Base-by-base conservation (phyloP, 2,797 vertebrate species). In the Balearica regulorum region DNA sequence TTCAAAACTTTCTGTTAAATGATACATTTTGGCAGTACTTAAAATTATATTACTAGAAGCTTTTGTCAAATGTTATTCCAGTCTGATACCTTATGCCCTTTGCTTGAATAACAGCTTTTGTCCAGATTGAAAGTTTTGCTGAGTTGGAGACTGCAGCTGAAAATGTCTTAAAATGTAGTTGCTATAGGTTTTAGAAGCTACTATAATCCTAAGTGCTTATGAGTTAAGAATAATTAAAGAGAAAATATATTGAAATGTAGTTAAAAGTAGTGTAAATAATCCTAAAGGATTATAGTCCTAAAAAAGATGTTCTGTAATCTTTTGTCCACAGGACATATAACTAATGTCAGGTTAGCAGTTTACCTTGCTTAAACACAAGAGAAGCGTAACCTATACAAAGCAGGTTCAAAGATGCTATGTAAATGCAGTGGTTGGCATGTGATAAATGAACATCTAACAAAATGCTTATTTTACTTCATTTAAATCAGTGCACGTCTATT, bases 401-500 rank as follows among this genome's bases (percentile, higher is more conserved):
- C 43, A 69, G 53, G 24, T 48, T 81, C 43, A 55, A 68, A 69
- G 44, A 81, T 41, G 53, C 26, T 58, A 33, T 33, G 55, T 81
- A 44, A 69, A 48, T 69, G 44, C 44, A 60, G 55, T 55, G 41
- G 61, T 22, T 53, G 22, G 33, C 64, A 70, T 41, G 68, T 25
- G 48, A 33, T 44, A 57, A 58, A 64, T 61, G 46, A 71, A 82
- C 53, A 35, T 77, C 35, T 93, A 44, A 55, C 71, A 25, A 58
- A 71, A 70, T 61, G 37, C 46, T 43, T 83, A 54, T 28, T 73
- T 75, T 75, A 58, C 55, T 58, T 48, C 43, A 46, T 75, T 75
- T 75, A 75, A 75, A 95, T 87, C 97, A 99, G 99, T 58, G 99
- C 99, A 35, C 98, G 99, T 29, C 96, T 98, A 80, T 98, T 99